Evolutionary conservation across 1,140 invertebrate genomes (phyloP).

Genomic region (Temnothorax curvispinosus): DNA sequence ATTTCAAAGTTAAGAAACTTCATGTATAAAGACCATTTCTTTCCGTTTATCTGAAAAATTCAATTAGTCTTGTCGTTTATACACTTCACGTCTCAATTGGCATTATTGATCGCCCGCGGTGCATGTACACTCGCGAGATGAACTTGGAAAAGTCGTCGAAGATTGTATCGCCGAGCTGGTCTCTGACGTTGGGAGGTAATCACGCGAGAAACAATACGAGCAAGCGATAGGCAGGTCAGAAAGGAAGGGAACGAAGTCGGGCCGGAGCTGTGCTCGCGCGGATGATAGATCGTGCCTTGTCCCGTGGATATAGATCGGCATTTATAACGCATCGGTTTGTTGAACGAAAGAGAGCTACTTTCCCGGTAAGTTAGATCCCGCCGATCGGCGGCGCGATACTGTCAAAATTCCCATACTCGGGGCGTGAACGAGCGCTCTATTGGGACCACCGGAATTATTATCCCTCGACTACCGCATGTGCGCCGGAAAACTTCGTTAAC

Average conservation of each 20-base stretch:
- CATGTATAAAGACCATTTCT: neutral
- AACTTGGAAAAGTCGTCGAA: neutral
- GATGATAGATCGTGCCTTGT: slow-evolving; percentile 77
- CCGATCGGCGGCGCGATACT: slow-evolving; percentile 73
- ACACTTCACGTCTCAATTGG: neutral
- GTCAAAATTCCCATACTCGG: slow-evolving; percentile 69
- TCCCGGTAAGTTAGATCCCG: slow-evolving; percentile 56
- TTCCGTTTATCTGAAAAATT: neutral
- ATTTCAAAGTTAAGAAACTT: neutral
- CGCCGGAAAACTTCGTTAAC: slow-evolving; percentile 54
- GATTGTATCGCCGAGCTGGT: slow-evolving; percentile 25
- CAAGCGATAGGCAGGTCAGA: neutral
- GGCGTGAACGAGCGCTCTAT: slow-evolving; percentile 71
- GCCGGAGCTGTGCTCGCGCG: neutral
- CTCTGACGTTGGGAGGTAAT: slow-evolving; percentile 25
- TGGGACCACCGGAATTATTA: slow-evolving; percentile 62
- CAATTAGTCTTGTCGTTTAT: neutral
- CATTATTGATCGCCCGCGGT: neutral
- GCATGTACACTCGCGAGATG: neutral
- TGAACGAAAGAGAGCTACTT: slow-evolving; percentile 57
- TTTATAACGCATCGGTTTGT: slow-evolving; percentile 73
- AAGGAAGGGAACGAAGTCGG: neutral
- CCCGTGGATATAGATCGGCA: slow-evolving; percentile 78
- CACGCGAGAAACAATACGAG: slow-evolving; percentile 43
- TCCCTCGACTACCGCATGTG: slow-evolving; percentile 40